Base-by-base conservation (phyloP, 2,888 invertebrate species). In the Diaperis boleti region DNA sequence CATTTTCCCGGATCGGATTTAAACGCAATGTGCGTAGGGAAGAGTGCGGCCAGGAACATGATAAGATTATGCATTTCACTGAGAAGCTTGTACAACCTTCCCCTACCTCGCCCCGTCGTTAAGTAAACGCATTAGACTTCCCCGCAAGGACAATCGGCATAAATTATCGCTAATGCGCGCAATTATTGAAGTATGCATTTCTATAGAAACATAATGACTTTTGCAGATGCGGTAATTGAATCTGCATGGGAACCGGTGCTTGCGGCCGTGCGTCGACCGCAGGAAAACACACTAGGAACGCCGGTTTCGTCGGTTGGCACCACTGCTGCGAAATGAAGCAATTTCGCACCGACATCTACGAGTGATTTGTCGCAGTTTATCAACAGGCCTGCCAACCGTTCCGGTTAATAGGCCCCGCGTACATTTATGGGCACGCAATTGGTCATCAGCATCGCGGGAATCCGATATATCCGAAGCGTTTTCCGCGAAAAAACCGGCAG, bases 401-500 rank as follows among this genome's bases (percentile, higher is more conserved):
- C 47, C 31, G 37, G 37, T 15, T 60, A 56, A 56, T 45, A 47
- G 20, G n/a, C n/a, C 47, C 7, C 37, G 35, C 7, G 45, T 57
- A 35, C 20, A 44, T 57, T 33, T 47, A 57, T 41, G 42, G 37
- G 57, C 57, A 57, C 37, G 47, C 44, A 57, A 57, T 37, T 50
- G 50, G 47, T 47, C 44, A 49, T 39, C 29, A 57, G 26, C 45
- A 26, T 42, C 49, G 29, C 47, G 59, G 39, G 41, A 49, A 49
- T 49, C 10, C 59, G 18, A 49, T 49, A 49, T 14, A 49, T 49
- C 3, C 82, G 82, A 8, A 89, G 81, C 5, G 90, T 90, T 74
- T 26, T 87, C 89, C 0, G n/a, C 90, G 86, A 44, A 70, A 73
- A 75, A 73, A 72, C 65, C 55, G 50, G 66, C 59, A 65, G 62